Percentiles rank a stretch among this genome's conserved stretches.
Evolutionary conservation across 2,113 vertebrate genomes (phyloP).

Genomic region (Nothobranchius furzeri): DNA sequence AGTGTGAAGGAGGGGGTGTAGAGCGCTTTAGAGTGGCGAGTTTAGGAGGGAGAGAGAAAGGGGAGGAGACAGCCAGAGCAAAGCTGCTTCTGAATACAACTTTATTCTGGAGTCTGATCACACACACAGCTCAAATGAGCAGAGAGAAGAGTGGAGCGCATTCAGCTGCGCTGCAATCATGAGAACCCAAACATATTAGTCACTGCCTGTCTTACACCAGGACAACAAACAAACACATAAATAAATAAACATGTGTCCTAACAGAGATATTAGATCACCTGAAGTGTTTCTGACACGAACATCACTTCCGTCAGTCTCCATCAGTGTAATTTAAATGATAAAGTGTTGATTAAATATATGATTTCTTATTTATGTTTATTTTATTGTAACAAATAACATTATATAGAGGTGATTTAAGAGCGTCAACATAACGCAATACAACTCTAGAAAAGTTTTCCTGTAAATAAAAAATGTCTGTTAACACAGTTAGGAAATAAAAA

Average conservation of each 20-base stretch:
- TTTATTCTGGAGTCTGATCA: constrained; percentile 63
- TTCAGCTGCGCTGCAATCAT: constrained; percentile 9
- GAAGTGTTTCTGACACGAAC: too few relatives aligned
- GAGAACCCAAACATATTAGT: background rate
- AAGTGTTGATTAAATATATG: too few relatives aligned
- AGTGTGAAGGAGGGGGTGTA: background rate
- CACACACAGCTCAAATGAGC: constrained; percentile 47
- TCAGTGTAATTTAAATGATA: too few relatives aligned
- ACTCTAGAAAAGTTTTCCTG: too few relatives aligned
- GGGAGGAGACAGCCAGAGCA: constrained; percentile 8
- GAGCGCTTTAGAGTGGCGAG: background rate
- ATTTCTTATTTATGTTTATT: too few relatives aligned
- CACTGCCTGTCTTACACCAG: constrained; percentile 2
- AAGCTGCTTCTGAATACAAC: constrained; percentile 7
- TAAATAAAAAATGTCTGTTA: background rate
- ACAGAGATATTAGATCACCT: too few relatives aligned
- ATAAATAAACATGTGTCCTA: too few relatives aligned
- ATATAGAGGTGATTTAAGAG: too few relatives aligned
- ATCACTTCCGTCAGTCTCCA: too few relatives aligned
- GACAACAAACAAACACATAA: too few relatives aligned
- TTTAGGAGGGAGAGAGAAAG: background rate
- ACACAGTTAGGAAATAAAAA: constrained; percentile 2
- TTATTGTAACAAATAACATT: too few relatives aligned
- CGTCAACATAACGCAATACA: too few relatives aligned
- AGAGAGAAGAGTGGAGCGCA: constrained; percentile 7